Percentiles rank a stretch among this genome's conserved stretches.
These are phyloP conservation scores for Phymanthus crucifer DNA, from an alignment of 92 coral and sea anemone genomes.

Conservation along the genomic window DNA sequence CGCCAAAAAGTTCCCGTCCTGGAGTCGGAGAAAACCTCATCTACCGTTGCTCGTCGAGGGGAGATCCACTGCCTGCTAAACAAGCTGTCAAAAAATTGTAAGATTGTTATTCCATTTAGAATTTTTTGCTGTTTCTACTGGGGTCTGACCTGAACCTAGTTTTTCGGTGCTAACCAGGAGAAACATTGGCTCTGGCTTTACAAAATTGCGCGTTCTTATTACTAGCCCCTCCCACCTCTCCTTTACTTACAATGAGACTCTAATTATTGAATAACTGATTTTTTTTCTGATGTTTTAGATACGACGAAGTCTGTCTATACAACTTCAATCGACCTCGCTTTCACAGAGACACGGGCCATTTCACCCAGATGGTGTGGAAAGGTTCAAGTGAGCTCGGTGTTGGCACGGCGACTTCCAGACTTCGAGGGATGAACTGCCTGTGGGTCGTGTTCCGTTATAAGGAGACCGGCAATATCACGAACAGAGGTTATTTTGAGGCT, in stretches of 20 bases:
- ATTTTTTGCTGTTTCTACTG: neutral
- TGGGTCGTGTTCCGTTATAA: conserved; percentile 32
- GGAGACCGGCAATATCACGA: conserved; percentile 16
- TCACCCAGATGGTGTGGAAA: conserved; percentile 37
- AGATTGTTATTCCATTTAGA: too few species aligned
- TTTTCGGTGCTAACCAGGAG: neutral
- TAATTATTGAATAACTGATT: neutral
- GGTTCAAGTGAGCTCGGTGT: conserved; percentile 30
- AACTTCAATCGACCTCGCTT: conserved; percentile 21
- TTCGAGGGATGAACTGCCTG: conserved; percentile 32
- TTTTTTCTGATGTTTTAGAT: conserved; percentile 12
- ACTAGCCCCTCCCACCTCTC: neutral
- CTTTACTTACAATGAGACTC: neutral
- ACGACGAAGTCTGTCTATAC: conserved; percentile 36
- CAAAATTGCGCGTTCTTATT: neutral
- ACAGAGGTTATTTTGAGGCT: conserved; percentile 14
- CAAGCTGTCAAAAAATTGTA: conserved; percentile 32
- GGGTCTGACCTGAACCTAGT: neutral
- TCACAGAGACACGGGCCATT: conserved; percentile 6
- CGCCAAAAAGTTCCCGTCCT: conserved; percentile 20
- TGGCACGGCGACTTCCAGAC: conserved; percentile 6
- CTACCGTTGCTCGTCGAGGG: conserved; percentile 40
- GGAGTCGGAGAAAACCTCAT: conserved; percentile 54
- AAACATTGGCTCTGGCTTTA: neutral
- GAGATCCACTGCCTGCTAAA: conserved; percentile 25